Percentiles rank a stretch among this genome's conserved stretches.
These are phyloP conservation scores for Sebastes elongatus DNA, from an alignment of 2,797 vertebrate species.

Conservation along the genomic window DNA sequence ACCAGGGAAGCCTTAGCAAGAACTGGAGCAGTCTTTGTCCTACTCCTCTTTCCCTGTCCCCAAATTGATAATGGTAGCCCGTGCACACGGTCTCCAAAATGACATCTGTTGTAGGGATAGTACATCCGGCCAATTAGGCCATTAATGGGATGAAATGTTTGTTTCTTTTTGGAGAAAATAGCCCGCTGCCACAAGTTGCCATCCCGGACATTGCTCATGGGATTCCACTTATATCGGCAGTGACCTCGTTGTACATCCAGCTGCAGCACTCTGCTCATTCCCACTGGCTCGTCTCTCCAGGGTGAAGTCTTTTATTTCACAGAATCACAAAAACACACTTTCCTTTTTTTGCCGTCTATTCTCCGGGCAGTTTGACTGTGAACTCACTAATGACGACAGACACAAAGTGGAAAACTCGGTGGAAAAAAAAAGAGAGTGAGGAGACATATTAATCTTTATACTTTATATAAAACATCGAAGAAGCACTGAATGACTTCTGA, in stretches of 20 bases:
- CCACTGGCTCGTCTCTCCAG: slow-evolving; percentile 19
- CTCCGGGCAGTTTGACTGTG: slow-evolving; percentile 7
- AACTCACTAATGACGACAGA: not conserved
- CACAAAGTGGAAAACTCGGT: not conserved
- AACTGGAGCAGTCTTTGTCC: not conserved
- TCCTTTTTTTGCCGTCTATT: slow-evolving; percentile 21
- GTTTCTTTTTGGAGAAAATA: slow-evolving; percentile 27
- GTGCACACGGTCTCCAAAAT: slow-evolving; percentile 7
- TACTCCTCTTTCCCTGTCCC: not conserved
- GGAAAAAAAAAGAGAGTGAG: not conserved
- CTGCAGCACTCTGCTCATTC: slow-evolving; percentile 45
- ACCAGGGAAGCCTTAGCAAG: not conserved
- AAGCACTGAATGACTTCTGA: not conserved
- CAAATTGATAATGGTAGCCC: not conserved
- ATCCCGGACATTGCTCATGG: slow-evolving; percentile 23
- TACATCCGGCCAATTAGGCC: slow-evolving; percentile 40
- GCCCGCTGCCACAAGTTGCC: slow-evolving; percentile 45
- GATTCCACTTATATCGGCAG: slow-evolving; percentile 23
- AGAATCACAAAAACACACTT: slow-evolving; percentile 39
- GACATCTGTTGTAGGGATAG: not conserved
- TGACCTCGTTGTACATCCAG: slow-evolving; percentile 60
- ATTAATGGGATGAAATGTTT: slow-evolving; percentile 38
- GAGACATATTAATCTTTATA: not conserved
- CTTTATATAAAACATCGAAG: not conserved
- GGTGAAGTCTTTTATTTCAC: slow-evolving; percentile 27